A percentile compares a stretch with the other conserved stretches of the same genome.
Evolutionary conservation across 2,113 vertebrate species (phyloP).

Genomic region (Alouatta palliata): DNA sequence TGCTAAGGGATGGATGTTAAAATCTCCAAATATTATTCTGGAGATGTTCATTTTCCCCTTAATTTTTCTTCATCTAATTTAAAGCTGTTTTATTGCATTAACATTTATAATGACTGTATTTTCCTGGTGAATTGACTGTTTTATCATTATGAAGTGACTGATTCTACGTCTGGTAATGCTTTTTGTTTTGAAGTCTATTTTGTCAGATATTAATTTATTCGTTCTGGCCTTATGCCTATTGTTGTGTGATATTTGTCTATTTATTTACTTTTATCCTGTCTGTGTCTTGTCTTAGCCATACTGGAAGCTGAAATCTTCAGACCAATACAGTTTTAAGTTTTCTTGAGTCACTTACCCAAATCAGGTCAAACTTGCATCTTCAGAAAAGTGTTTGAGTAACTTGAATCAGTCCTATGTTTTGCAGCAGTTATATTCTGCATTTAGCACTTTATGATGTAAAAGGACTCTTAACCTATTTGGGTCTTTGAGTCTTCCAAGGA

Average conservation of each 20-base stretch:
- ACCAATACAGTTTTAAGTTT: background rate
- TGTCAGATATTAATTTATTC: background rate
- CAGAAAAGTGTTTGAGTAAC: conserved; percentile 4
- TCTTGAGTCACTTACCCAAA: conserved; percentile 10
- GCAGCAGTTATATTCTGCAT: background rate
- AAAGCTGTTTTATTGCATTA: background rate
- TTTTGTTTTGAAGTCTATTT: background rate
- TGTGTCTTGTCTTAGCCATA: background rate
- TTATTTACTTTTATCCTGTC: background rate
- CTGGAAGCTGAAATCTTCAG: background rate
- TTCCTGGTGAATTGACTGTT: background rate
- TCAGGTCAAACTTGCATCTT: background rate
- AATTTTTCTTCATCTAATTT: conserved; percentile 14
- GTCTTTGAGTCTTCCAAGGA: background rate
- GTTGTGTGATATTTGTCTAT: background rate
- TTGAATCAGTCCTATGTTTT: background rate
- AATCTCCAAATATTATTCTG: background rate
- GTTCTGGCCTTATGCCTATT: background rate
- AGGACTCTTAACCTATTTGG: background rate
- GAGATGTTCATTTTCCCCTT: background rate
- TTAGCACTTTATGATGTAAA: background rate
- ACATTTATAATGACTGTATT: background rate
- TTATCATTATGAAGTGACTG: background rate
- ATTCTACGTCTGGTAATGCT: background rate
- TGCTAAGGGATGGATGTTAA: background rate